These are phyloP conservation scores for Copidosoma floridanum DNA, from an alignment of 1,140 invertebrate species.

Conservation along the genomic window DNA sequence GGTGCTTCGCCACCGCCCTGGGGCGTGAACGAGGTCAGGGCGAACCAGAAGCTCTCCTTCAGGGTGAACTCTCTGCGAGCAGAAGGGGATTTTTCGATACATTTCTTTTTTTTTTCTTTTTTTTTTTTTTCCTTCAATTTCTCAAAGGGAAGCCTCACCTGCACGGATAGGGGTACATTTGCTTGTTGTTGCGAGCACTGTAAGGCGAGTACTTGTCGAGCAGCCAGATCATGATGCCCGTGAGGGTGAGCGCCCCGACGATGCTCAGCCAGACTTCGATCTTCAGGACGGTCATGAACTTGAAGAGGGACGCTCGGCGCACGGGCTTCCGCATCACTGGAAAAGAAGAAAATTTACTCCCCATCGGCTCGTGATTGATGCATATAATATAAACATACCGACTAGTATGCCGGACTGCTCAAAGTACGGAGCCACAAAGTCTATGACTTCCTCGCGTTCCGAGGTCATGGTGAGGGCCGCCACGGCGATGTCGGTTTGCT, in stretches of 20 bases:
- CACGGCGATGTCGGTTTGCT: constrained; percentile 86
- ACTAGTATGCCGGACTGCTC: constrained; percentile 86
- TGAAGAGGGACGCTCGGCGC: constrained; percentile 80
- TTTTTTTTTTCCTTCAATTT: no score
- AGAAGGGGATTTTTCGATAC: constrained; percentile 1
- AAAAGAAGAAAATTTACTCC: constrained; percentile 21
- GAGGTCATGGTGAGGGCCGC: constrained; percentile 89
- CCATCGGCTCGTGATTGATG: constrained; percentile 18
- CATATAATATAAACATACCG: no score
- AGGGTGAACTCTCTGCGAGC: constrained; percentile 76
- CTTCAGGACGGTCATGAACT: constrained; percentile 88
- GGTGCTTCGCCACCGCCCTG: constrained; percentile 87
- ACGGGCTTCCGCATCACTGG: constrained; percentile 82
- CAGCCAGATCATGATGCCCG: constrained; percentile 84
- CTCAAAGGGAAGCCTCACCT: constrained; percentile 55
- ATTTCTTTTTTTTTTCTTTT: no score
- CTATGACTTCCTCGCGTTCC: constrained; percentile 88
- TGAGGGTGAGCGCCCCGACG: constrained; percentile 76
- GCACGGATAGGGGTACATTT: constrained; percentile 78
- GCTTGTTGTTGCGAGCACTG: constrained; percentile 79
- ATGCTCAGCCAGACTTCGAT: constrained; percentile 88
- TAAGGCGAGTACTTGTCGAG: constrained; percentile 88
- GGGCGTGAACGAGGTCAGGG: constrained; percentile 86
- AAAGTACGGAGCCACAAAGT: constrained; percentile 89
- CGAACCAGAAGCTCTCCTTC: constrained; percentile 92